Evolutionary conservation across 2,797 vertebrate species (phyloP), one percentile per base, ranked within the genome.

Genomic region (Schizopygopsis malacanthus): DNA sequence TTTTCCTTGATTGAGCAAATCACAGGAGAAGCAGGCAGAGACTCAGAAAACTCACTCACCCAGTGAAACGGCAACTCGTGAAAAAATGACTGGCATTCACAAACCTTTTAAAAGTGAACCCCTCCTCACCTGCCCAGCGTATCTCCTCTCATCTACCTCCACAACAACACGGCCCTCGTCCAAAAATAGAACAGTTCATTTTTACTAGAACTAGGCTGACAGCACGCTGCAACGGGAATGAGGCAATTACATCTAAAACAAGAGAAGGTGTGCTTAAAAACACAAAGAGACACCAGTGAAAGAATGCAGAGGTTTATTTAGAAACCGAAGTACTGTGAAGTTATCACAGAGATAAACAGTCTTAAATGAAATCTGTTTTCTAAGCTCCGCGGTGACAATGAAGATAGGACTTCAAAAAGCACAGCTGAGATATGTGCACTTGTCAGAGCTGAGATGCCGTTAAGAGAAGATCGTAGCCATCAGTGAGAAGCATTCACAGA

Each of bases 301-400:
- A 83, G 79, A 79, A 75, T 25, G 52, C 18, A 25, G 43, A 56
- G 41, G 37, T 65, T 72, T 85, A 85, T 84, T 87, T 81, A 81
- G 77, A 81, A 84, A 52, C 59, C 61, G 25, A 81, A 81, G 65
- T 43, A 56, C 47, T 70, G 82, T 67, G 33, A 84, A 69, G 61
- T 56, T 73, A 75, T 81, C 69, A 47, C 39, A 50, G 67, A 67
- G 70, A 81, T 65, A 87, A 80, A 75, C 56, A 76, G 82, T 67
- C 43, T 63, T 43, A 83, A 84, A 79, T 56, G 41, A 79, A 78
- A 85, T 61, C 13, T 10, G 65, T 71, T 79, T 59, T 47, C 39
- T 43, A 33, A 78, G 75, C 73, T 78, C 63, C 1, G 1, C 33
- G 28, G 73, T 54, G 73, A 77, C 61, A 84, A 70, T 78, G 37